Percentiles rank a stretch among this genome's conserved stretches.
Conservation (phyloP, 2,797 vertebrate species). For the Amblyraja radiata region DNA sequence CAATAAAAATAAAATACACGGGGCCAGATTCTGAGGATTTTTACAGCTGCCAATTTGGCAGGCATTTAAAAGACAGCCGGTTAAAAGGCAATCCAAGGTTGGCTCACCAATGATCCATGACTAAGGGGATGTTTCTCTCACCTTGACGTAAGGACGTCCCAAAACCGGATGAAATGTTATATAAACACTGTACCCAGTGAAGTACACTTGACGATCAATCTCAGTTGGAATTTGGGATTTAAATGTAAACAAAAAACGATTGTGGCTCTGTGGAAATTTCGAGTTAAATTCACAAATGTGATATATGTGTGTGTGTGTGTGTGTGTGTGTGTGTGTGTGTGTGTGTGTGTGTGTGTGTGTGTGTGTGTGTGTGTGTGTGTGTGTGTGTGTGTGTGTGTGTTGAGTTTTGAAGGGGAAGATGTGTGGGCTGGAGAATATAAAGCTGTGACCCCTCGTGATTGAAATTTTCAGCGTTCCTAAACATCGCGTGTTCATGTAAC, state of each 20-base stretch:
- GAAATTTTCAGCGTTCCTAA: neutral
- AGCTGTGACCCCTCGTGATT: neutral
- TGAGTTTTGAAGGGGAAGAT: neutral
- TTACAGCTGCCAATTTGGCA: neutral
- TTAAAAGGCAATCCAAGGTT: neutral
- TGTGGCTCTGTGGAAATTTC: neutral
- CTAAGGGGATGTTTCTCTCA: no score
- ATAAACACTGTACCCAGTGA: no score
- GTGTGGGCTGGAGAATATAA: neutral
- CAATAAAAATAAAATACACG: no score
- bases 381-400: no score
- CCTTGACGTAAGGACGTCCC: no score
- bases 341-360: no score
- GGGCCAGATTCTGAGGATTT: neutral
- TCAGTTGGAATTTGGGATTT: no score
- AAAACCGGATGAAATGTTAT: no score
- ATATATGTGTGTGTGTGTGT: neutral
- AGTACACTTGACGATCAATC: no score
- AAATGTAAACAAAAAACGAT: neutral
- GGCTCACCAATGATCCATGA: neutral
- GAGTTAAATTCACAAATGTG: neutral
- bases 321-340: no score
- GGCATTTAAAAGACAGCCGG: neutral
- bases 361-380: no score
- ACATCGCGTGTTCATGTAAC: neutral